phyloP scores from a whole-genome alignment of 2,888 invertebrate species.

The Chrysolina americana region DNA sequence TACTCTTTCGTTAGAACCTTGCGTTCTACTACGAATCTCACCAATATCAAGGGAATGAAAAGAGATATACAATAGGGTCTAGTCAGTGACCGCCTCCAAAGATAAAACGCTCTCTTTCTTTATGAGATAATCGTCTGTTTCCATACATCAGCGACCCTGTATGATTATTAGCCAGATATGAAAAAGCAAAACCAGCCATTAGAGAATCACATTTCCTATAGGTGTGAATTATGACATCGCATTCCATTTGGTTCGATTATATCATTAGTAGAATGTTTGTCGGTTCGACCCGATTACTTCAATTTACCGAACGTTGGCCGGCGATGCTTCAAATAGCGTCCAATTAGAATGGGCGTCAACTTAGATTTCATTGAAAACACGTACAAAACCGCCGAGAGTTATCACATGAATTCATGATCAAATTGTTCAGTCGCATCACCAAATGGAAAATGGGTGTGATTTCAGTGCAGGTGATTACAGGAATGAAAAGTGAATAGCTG shows the following conservation, averaged over 20 bases:
- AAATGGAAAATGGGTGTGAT: background rate
- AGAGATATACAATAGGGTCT: too few relatives aligned
- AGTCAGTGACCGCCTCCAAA: too few relatives aligned
- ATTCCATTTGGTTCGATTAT: constrained; percentile 6
- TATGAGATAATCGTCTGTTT: too few relatives aligned
- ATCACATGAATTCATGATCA: constrained; percentile 47
- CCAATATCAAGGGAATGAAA: too few relatives aligned
- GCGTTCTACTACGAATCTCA: too few relatives aligned
- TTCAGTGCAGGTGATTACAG: background rate
- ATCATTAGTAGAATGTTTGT: constrained; percentile 1
- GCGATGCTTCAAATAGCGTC: constrained; percentile 39
- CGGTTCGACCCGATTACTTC: background rate
- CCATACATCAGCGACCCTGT: too few relatives aligned
- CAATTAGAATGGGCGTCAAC: constrained; percentile 48
- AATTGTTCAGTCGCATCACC: constrained; percentile 39
- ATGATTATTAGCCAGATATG: background rate
- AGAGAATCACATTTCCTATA: background rate
- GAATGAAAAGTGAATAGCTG: background rate
- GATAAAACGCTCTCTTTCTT: too few relatives aligned
- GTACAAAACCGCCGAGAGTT: constrained; percentile 44
- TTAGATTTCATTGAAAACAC: constrained; percentile 46
- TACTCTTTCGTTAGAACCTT: too few relatives aligned
- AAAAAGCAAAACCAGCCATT: background rate
- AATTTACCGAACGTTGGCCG: constrained; percentile 36
- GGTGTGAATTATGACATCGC: background rate